Conservation (phyloP, 1,140 invertebrate genomes). For the Orussus abietinus region DNA sequence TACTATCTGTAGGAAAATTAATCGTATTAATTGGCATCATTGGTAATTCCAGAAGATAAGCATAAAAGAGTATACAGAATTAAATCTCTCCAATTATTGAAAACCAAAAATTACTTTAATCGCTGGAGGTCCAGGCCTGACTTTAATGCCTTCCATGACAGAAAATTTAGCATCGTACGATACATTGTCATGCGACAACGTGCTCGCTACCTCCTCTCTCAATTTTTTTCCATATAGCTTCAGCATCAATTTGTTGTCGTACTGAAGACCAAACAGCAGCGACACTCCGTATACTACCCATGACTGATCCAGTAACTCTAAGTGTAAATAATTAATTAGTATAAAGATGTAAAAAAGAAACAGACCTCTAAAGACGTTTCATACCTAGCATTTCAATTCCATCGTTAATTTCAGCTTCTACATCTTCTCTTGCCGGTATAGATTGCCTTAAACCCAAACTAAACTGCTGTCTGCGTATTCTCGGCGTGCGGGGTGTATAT, state of each 20-base stretch:
- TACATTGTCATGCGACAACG: slow-evolving; percentile 30
- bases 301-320: slow-evolving; percentile 31
- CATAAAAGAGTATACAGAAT: background rate
- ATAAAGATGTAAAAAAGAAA: too few species aligned
- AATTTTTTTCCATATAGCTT: slow-evolving; percentile 40
- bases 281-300: slow-evolving; percentile 42
- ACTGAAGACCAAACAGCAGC: slow-evolving; percentile 30
- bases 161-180: slow-evolving; percentile 29
- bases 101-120: slow-evolving; percentile 26
- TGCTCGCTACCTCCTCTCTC: slow-evolving; percentile 38
- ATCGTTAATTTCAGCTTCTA: too few species aligned
- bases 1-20: slow-evolving; percentile 27
- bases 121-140: slow-evolving; percentile 22
- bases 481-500: too few species aligned
- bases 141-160: slow-evolving; percentile 20
- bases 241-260: slow-evolving; percentile 29
- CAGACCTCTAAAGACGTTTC: too few species aligned
- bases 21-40: background rate
- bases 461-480: too few species aligned
- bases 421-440: too few species aligned
- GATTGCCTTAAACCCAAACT: too few species aligned
- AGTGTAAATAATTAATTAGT: too few species aligned
- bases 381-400: too few species aligned
- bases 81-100: background rate
- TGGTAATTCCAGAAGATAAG: slow-evolving; percentile 1